Evolutionary conservation across 2,797 vertebrate genomes (phyloP), one percentile per base, ranked within the genome.

Genomic region (Cyclura pinguis): DNA sequence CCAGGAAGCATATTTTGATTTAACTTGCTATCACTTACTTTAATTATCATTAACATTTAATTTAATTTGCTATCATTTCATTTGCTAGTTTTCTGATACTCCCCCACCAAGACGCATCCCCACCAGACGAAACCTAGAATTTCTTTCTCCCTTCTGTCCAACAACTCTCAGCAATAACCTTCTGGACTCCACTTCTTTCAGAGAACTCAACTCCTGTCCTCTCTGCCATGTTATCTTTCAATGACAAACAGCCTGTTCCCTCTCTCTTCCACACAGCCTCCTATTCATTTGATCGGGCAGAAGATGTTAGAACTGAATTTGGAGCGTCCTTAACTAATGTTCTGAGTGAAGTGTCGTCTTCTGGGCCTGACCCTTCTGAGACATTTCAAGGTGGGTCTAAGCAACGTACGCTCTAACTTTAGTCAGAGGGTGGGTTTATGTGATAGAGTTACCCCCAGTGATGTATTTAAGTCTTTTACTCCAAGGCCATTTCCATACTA

Each of bases 201-300:
- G n/a, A 50, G 24, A 72, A 50, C 29, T 22, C 59, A 27, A 6
- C 0, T 10, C 18, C 24, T 38, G 57, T 1, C 57, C 24, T 6
- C 59, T 62, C n/a, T 64, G n/a, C n/a, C 52, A 83, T 64, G 59
- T 83, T 24, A 22, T 27, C 47, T 38, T 32, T 24, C 8, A 55
- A 6, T 52, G 24, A 38, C 42, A 35, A 13, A 72, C 6, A 16
- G 18, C 18, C 27, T 27, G 18, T 10, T 10, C 16, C 62, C 27
- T 38, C 55, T n/a, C 27, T 57, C 2, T 38, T 84, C 42, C 12
- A 55, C 57, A 16, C 92, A 96, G 96, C 94, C 14, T 90, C 93
- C 8, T 96, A 96, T 92, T 96, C 96, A 1, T 97, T 95, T 0
- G 96, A 97, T 83, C 95, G 96, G 73, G 96, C 96, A 0, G 96